Conservation (phyloP, 2,113 vertebrate genomes). For the Gasterosteus nipponicus region DNA sequence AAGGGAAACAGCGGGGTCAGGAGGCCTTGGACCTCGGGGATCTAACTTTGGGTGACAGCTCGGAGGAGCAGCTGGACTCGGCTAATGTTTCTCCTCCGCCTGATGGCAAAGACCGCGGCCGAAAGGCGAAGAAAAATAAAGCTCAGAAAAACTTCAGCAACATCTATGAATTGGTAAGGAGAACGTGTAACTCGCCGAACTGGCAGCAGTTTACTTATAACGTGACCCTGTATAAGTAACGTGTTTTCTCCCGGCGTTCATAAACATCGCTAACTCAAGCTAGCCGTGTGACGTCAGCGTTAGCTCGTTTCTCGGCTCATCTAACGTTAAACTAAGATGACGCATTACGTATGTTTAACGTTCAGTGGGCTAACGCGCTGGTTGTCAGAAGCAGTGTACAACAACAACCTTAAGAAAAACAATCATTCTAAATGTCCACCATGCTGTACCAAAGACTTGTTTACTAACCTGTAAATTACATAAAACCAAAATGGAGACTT, state of each 20-base stretch:
- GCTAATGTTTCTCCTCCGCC: constrained; percentile 48
- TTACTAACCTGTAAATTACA: not conserved
- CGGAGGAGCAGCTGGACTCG: constrained; percentile 60
- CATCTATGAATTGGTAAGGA: constrained; percentile 85
- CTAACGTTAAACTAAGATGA: not conserved
- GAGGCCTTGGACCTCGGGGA: constrained; percentile 82
- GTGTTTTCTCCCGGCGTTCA: not conserved
- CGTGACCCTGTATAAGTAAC: not conserved
- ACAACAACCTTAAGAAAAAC: not conserved
- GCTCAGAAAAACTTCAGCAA: constrained; percentile 84
- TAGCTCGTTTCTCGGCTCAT: not conserved
- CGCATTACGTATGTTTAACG: not conserved
- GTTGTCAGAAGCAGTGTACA: no score
- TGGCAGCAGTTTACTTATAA: not conserved
- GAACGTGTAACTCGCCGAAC: no score
- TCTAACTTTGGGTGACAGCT: constrained; percentile 60
- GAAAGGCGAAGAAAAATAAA: constrained; percentile 79
- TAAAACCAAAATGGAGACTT: not conserved
- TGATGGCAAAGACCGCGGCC: constrained; percentile 44
- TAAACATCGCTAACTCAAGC: constrained; percentile 10
- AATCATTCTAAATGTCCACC: not conserved
- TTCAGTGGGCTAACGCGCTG: not conserved
- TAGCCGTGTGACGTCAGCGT: constrained; percentile 13
- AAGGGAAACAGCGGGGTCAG: constrained; percentile 90
- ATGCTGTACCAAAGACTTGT: not conserved